phyloP scores from a whole-genome alignment of 2,113 vertebrate species.

The Ptychochromis oligacanthus region DNA sequence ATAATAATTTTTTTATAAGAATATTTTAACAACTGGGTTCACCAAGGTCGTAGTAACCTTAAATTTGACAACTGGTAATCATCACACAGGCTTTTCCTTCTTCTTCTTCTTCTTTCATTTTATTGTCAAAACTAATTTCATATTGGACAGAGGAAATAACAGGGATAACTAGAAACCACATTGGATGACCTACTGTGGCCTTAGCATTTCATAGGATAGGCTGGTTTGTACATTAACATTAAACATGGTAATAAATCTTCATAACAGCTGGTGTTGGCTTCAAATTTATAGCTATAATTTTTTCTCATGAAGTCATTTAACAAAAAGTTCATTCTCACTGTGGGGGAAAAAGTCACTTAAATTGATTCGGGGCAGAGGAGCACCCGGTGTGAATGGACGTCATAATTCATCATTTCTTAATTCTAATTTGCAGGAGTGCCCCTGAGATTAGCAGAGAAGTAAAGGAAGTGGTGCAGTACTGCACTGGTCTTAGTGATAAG shows the following conservation, averaged over 20 bases:
- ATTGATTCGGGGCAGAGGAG: conserved; percentile 65
- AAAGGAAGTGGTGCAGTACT: conserved; percentile 23
- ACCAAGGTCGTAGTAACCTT: conserved; percentile 11
- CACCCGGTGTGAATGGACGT: conserved; percentile 39
- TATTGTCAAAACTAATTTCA: conserved; percentile 36
- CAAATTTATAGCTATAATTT: conserved; percentile 69
- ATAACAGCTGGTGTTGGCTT: conserved; percentile 63
- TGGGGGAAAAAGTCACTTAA: conserved; percentile 62
- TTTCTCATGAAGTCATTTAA: conserved; percentile 70
- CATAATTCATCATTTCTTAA: conserved; percentile 69
- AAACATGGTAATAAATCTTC: conserved; percentile 73
- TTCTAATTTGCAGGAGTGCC: conserved; percentile 63
- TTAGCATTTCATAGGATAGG: conserved; percentile 38
- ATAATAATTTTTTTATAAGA: too few relatives aligned
- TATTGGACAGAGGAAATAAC: conserved; percentile 20
- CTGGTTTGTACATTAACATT: conserved; percentile 58
- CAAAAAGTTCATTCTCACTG: conserved; percentile 58
- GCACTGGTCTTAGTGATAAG: not conserved
- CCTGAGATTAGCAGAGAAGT: conserved; percentile 55
- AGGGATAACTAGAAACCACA: conserved; percentile 24
- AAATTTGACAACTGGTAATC: conserved; percentile 4
- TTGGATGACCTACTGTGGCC: conserved; percentile 43
- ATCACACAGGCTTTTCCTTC: not conserved
- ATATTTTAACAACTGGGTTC: not conserved
- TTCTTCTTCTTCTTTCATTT: conserved; percentile 12